Evolutionary conservation across 2,113 vertebrate genomes (phyloP).

Genomic region (Mormyrus iriodes): DNA sequence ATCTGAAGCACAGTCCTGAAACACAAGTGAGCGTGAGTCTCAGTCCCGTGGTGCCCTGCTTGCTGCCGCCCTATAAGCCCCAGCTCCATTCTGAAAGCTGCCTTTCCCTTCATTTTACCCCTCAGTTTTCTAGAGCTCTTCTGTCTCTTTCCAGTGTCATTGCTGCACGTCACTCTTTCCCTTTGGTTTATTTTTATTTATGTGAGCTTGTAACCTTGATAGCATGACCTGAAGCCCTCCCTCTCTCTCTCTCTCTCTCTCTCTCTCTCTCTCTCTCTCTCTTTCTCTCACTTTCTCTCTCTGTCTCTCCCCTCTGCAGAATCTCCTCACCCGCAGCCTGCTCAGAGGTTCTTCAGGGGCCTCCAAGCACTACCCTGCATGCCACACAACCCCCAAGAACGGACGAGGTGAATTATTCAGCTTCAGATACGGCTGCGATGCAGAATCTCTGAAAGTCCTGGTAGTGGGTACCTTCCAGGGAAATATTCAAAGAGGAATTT

Average conservation of each 20-base stretch:
- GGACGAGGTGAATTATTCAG: neutral
- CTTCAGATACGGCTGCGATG: neutral
- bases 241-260: neutral
- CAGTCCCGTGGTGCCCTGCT: neutral
- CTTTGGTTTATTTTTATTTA: neutral
- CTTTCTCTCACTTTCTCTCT: neutral
- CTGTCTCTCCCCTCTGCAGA: neutral
- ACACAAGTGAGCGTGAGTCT: neutral
- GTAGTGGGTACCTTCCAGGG: neutral
- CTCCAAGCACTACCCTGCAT: neutral
- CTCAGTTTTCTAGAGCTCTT: neutral
- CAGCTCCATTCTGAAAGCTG: neutral
- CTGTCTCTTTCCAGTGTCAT: neutral
- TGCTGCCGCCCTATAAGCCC: neutral
- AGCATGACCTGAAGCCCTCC: neutral
- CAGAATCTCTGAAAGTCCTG: neutral
- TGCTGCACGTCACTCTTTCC: neutral
- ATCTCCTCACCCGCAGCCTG: neutral
- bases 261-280: neutral
- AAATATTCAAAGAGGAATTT: neutral
- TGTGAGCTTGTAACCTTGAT: neutral
- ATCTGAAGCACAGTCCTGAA: neutral
- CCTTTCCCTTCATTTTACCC: neutral
- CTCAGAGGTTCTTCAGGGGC: neutral
- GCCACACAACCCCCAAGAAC: neutral